Evolutionary conservation across 2,113 vertebrate species (phyloP).

Genomic region (Cryptotis parvus): DNA sequence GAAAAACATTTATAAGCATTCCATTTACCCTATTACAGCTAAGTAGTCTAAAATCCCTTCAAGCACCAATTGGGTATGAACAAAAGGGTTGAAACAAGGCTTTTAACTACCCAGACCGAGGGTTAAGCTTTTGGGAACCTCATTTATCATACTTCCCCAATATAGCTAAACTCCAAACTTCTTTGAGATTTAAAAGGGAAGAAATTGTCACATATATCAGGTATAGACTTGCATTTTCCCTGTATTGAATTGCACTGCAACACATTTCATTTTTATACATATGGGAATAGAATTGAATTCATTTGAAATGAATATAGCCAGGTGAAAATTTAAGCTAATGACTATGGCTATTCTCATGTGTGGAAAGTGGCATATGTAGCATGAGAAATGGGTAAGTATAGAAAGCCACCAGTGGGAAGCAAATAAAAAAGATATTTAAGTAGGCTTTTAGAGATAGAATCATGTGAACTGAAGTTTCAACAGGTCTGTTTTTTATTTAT

Average conservation of each 20-base stretch:
- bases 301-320: conserved; percentile 8
- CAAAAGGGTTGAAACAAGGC: conserved; percentile 29
- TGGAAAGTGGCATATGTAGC: conserved; percentile 17
- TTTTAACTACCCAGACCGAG: conserved; percentile 59
- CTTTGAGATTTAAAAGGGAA: not conserved
- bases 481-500: conserved; percentile 72
- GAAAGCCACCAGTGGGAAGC: conserved; percentile 53
- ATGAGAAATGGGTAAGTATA: conserved; percentile 43
- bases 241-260: not conserved
- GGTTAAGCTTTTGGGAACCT: not conserved
- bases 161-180: not conserved
- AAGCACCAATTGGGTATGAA: conserved; percentile 56
- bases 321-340: conserved; percentile 5
- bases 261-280: not conserved
- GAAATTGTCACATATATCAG: not conserved
- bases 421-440: conserved; percentile 50
- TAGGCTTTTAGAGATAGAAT: conserved; percentile 57
- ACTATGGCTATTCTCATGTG: not conserved
- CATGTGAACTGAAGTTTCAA: conserved; percentile 68
- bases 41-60: conserved; percentile 62
- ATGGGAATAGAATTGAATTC: conserved; percentile 11
- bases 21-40: conserved; percentile 60
- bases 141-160: not conserved
- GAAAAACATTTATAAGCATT: conserved; percentile 61
- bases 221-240: not conserved